phyloP scores from a whole-genome alignment of 2,113 vertebrate genomes.

The Oxyruncus cristatus region DNA sequence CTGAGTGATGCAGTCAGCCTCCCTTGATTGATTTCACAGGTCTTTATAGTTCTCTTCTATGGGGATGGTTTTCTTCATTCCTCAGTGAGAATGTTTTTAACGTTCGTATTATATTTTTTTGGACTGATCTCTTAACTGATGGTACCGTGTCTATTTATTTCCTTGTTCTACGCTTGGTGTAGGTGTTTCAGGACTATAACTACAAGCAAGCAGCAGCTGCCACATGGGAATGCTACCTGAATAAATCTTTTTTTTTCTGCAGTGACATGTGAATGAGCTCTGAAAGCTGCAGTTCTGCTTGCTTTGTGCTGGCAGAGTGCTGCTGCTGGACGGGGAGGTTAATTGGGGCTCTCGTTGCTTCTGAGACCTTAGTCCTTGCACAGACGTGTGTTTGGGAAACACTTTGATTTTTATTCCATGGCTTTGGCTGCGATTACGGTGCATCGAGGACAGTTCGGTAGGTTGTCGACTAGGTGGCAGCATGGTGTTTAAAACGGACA shows the following conservation, averaged over 20 bases:
- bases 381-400: neutral
- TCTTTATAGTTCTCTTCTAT: neutral
- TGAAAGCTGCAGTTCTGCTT: neutral
- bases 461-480: conserved; percentile 72
- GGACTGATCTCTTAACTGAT: neutral
- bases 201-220: neutral
- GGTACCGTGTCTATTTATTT: neutral
- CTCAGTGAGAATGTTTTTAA: neutral
- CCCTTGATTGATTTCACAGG: neutral
- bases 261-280: neutral
- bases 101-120: neutral
- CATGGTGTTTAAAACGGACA: conserved; percentile 55
- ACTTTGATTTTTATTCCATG: neutral
- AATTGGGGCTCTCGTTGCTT: neutral
- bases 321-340: neutral
- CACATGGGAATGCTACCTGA: neutral
- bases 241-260: neutral
- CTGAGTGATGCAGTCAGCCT: neutral
- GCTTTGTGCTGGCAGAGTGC: neutral
- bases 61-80: neutral
- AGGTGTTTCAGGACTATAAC: neutral
- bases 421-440: neutral
- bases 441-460: neutral
- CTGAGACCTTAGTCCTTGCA: neutral
- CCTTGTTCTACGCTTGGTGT: neutral